Evolutionary conservation across 2,797 vertebrate genomes (phyloP), one percentile per base, ranked within the genome.

Genomic region (Enteromius argenteus): DNA sequence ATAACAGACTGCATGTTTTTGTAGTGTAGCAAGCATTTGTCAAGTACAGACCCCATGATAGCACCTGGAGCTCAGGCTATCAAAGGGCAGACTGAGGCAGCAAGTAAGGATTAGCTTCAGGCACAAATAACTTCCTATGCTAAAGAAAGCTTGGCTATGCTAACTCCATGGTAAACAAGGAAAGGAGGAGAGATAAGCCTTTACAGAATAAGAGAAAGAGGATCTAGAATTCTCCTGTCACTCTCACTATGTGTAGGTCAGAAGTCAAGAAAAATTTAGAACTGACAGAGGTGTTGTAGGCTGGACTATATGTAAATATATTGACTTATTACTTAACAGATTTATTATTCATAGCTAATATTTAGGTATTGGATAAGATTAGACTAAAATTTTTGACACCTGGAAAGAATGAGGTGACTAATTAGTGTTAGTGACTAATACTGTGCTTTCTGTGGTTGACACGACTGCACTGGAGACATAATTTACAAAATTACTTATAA

Each of bases 91-190:
- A 68, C 32, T 69, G 46, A 72, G 64, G 42, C 84, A 62, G 81
- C 88, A 79, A 88, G 84, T 27, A 72, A 84, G 90, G 88, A 90
- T 91, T 85, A 90, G 82, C 67, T 87, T 66, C 37, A 71, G 7
- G 21, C 75, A 44, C 58, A 90, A 89, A 87, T 81, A 88, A 83
- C 80, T 75, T 72, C 5, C 75, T 62, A 86, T 53, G 62, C 85
- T 87, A 78, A 89, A 86, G 64, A 86, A 88, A 84, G 79, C 46
- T 27, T 74, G 87, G 74, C 8, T 32, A 62, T 37, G 60, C 51
- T 82, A 53, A 74, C 19, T 15, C 42, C 23, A 42, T 35, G 69
- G 79, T 75, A 83, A 68, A 78, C 78, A 74, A 86, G 58, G 83
- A 74, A 51, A 83, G 79, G 1, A 67, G 32, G 0, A 5, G 49